Evolutionary conservation across 2,113 vertebrate species (phyloP).

Genomic region (Bufo bufo): DNA sequence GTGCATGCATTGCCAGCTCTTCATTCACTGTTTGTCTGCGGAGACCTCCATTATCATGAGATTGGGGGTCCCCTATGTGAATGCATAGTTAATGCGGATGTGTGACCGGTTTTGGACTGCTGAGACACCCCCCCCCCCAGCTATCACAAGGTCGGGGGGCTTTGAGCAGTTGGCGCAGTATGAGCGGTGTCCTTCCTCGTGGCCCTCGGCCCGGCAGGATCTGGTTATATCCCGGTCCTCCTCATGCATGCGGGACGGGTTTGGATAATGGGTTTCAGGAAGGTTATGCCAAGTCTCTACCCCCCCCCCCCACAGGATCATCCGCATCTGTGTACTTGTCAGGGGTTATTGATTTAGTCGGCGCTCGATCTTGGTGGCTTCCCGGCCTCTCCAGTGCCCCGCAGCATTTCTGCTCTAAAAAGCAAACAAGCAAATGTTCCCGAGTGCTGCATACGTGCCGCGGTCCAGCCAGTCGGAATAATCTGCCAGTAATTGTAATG

Average conservation of each 20-base stretch:
- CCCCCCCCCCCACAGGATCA: not conserved
- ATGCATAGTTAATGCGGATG: no score
- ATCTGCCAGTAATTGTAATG: conserved; percentile 38
- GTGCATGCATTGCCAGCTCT: no score
- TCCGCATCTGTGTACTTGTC: not conserved
- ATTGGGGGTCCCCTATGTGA: no score
- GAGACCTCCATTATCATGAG: no score
- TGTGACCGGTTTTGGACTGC: no score
- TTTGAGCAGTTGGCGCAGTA: no score
- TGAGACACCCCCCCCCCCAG: no score
- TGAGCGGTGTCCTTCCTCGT: not conserved
- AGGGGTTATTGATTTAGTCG: conserved; percentile 31
- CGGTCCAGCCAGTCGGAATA: conserved; percentile 30
- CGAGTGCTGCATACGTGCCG: conserved; percentile 21
- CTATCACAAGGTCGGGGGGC: no score
- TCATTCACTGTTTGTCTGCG: no score
- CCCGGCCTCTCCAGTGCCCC: not conserved
- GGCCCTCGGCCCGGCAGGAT: not conserved
- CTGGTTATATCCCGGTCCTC: not conserved
- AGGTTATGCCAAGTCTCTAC: not conserved
- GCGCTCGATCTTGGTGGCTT: not conserved
- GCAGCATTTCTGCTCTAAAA: conserved; percentile 48
- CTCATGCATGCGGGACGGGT: not conserved
- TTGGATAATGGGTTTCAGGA: not conserved
- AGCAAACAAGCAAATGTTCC: not conserved